phyloP scores from a whole-genome alignment of 1,140 invertebrate genomes.

The Campodea augens region DNA sequence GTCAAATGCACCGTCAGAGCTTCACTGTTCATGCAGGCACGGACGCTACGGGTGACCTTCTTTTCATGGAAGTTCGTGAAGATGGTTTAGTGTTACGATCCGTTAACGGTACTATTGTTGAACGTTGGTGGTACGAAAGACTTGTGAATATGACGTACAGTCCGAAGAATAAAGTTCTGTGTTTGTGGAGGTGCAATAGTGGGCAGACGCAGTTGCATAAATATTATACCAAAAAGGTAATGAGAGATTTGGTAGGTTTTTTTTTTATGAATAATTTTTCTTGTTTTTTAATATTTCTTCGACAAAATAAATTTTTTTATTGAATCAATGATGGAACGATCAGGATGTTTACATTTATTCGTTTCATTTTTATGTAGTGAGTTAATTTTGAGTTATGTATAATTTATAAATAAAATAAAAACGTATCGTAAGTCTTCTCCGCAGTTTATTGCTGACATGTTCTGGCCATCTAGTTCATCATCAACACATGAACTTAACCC shows the following conservation, averaged over 20 bases:
- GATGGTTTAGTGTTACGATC: constrained; percentile 89
- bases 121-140: constrained; percentile 97
- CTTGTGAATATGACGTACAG: constrained; percentile 99
- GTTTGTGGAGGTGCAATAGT: constrained; percentile 80
- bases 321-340: no score
- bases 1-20: constrained; percentile 86
- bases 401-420: no score
- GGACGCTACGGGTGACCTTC: constrained; percentile 73
- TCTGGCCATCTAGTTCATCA: no score
- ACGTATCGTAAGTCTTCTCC: no score
- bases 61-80: constrained; percentile 96
- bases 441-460: no score
- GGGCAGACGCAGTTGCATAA: constrained; percentile 89
- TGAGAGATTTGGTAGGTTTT: no score
- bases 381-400: no score
- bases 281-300: not conserved
- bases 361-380: no score
- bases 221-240: constrained; percentile 96
- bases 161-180: constrained; percentile 91
- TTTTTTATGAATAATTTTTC: no score
- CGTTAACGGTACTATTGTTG: constrained; percentile 83
- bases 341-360: no score
- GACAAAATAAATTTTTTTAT: not conserved
- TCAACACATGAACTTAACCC: no score
- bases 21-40: constrained; percentile 92